A percentile compares a stretch with the other conserved stretches of the same genome.
Conservation (phyloP, 1,140 invertebrate species). For the Leptinotarsa texana region DNA sequence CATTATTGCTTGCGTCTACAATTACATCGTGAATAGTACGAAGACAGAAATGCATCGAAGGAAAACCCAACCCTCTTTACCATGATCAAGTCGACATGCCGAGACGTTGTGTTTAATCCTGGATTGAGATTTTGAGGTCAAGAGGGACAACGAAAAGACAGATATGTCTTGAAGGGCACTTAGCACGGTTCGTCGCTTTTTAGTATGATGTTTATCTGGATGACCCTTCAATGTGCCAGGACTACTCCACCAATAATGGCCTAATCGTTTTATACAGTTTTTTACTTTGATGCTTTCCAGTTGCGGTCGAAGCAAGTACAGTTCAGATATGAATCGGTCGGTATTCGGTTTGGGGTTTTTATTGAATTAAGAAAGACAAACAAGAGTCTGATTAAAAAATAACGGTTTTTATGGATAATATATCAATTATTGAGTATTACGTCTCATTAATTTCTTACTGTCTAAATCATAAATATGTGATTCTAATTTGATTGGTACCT, state of each 20-base stretch:
- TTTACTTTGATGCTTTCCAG: background rate
- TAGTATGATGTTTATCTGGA: conserved; percentile 13
- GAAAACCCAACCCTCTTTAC: background rate
- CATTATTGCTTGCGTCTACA: too few species aligned
- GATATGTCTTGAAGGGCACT: conserved; percentile 12
- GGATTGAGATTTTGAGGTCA: background rate
- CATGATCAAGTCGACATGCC: background rate
- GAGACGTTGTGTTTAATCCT: conserved; percentile 13
- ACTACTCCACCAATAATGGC: background rate
- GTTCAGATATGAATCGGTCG: too few species aligned
- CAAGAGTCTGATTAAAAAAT: too few species aligned
- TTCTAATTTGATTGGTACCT: too few species aligned
- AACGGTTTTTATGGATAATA: too few species aligned
- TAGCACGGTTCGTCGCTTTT: conserved; percentile 11
- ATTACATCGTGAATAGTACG: too few species aligned
- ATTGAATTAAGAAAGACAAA: too few species aligned
- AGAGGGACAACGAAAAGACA: conserved; percentile 13
- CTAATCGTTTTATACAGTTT: conserved; percentile 12
- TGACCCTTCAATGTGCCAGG: conserved; percentile 7
- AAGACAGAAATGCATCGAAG: background rate
- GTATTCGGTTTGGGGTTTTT: too few species aligned
- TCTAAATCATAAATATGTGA: too few species aligned
- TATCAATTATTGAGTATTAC: too few species aligned
- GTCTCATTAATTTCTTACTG: too few species aligned
- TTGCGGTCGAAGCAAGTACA: too few species aligned